phyloP scores from a whole-genome alignment of 2,797 vertebrate genomes.

The Orientallactaga sibirica region DNA sequence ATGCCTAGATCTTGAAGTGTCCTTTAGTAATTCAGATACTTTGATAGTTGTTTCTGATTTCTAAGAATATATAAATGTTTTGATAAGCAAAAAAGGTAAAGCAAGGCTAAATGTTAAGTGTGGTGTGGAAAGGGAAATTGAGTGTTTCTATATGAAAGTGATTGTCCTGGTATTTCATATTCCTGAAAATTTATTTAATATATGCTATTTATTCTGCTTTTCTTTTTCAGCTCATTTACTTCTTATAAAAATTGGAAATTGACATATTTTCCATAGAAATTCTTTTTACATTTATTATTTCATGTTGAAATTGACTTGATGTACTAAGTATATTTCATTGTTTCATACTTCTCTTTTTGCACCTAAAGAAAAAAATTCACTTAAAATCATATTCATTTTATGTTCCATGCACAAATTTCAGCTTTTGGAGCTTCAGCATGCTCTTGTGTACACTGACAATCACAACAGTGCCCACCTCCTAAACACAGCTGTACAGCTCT shows the following conservation, averaged over 20 bases:
- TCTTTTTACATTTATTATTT: slow-evolving; percentile 5
- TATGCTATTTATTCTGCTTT: slow-evolving; percentile 8
- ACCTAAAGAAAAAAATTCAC: neutral
- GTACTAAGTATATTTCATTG: neutral
- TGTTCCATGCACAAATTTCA: neutral
- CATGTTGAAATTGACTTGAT: neutral
- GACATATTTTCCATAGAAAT: neutral
- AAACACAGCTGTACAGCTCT: neutral
- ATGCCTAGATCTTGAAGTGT: neutral
- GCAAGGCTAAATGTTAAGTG: slow-evolving; percentile 23
- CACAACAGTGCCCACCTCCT: neutral
- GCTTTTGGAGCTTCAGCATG: neutral
- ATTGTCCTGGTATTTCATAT: slow-evolving; percentile 1
- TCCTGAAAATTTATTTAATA: neutral
- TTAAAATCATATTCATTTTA: neutral
- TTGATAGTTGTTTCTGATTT: slow-evolving; percentile 37
- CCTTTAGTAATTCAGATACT: neutral
- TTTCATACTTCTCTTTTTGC: slow-evolving; percentile 11
- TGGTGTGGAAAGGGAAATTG: neutral
- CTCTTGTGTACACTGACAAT: neutral
- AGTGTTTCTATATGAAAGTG: neutral
- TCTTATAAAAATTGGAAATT: slow-evolving; percentile 44
- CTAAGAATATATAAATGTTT: slow-evolving; percentile 52
- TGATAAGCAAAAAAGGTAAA: slow-evolving; percentile 31
- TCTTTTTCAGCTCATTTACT: slow-evolving; percentile 10